Base-by-base conservation (phyloP, 2,113 vertebrate genomes). In the Bathybates hornii region DNA sequence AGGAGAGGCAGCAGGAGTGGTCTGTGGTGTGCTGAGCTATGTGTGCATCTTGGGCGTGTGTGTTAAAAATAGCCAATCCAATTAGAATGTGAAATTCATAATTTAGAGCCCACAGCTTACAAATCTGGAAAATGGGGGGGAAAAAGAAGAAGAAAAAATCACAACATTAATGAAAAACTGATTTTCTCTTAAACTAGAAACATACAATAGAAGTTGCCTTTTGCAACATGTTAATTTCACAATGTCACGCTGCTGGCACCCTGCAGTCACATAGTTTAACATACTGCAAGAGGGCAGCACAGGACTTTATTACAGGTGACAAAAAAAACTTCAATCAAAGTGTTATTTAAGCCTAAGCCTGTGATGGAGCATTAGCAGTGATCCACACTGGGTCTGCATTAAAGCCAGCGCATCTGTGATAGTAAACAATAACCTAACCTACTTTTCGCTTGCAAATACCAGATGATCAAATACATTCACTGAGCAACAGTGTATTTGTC, bases 1-100 rank as follows among this genome's bases (percentile, higher is more conserved):
- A 56, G 83, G 57, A 82, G 83, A 82, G 17, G 27, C 78, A 43
- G 19, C 52, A 80, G 27, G 29, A 41, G 48, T 8, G 12, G 73
- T 78, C 73, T 78, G 24, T 9, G 73, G 14, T 79, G 61, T 24
- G 57, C 41, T 38, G 14, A 12, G 34, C 24, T 32, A 14, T 29
- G 12, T 61, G 34, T 66, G 89, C 81, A 32, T 79, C 84, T 84
- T 76, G 54, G 36, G 38, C n/a, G 14, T 36, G 24, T 27, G 34
- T 45, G 34, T 91, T 88, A 93, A 94, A 92, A 95, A 90, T 83
- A 88, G 83, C 89, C 93, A 52, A 86, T 91, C 87, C 92, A 95
- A 95, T 96, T 94, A 97, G 87, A 93, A 92, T 87, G 80, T 54
- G 79, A 87, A 92, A 95, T 94, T 91, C 92, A 94, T 95, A 91